Percentiles rank a stretch among this genome's conserved stretches.
Conservation (phyloP, 2,797 vertebrate genomes). For the Galagoides demidoff region DNA sequence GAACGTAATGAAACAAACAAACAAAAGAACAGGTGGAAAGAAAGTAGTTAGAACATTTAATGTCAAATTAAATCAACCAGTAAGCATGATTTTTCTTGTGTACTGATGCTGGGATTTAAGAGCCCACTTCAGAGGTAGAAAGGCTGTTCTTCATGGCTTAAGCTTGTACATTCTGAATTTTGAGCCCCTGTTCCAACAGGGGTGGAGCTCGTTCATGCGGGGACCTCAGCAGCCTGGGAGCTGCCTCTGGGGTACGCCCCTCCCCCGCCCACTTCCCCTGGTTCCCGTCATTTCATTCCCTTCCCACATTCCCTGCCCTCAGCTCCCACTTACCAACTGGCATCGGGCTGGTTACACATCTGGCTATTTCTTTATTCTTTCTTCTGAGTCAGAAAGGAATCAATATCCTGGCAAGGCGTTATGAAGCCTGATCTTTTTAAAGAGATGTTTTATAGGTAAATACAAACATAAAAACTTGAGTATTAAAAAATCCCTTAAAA, state of each 20-base stretch:
- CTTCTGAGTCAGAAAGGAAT: constrained; percentile 64
- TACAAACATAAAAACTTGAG: constrained; percentile 2
- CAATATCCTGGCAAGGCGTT: constrained; percentile 44
- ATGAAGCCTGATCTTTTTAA: constrained; percentile 17
- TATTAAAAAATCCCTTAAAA: constrained; percentile 30
- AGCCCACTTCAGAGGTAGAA: not conserved
- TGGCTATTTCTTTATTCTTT: constrained; percentile 42
- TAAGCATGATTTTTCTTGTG: not conserved
- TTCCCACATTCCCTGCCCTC: not conserved
- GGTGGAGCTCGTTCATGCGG: not conserved
- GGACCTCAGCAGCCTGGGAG: not conserved
- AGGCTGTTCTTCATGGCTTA: not conserved
- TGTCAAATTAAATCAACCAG: not conserved
- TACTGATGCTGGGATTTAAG: not conserved
- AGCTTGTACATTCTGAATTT: constrained; percentile 8
- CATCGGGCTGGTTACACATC: not conserved
- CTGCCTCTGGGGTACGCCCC: not conserved
- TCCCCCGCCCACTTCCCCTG: too few relatives aligned
- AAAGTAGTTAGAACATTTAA: not conserved
- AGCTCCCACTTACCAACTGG: not conserved
- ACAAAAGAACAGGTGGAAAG: not conserved
- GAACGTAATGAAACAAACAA: constrained; percentile 23
- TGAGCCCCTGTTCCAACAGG: not conserved
- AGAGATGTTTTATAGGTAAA: constrained; percentile 49
- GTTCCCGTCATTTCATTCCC: not conserved